Evolutionary conservation across 2,797 vertebrate species (phyloP), one percentile per base, ranked within the genome.

Genomic region (Gorsachius magnificus): DNA sequence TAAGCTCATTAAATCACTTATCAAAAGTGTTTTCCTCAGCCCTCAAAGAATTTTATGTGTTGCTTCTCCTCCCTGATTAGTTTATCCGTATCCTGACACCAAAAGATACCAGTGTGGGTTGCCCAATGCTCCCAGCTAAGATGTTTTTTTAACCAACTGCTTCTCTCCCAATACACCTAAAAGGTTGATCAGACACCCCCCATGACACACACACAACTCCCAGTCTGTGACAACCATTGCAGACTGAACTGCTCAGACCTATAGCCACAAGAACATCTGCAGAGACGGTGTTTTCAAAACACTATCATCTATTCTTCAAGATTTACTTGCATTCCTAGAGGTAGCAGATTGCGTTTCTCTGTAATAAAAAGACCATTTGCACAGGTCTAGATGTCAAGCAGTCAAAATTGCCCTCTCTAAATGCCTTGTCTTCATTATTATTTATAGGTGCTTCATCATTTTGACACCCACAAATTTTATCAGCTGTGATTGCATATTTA

Each of bases 371-470:
- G 60, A 63, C 64, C 83, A 85, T 92, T 96, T 93, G 81, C 89
- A 89, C 60, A n/a, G 66, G 57, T 43, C 92, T 45, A 3, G 1
- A 53, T 93, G 89, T 82, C 51, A 80, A 87, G 88, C 75, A 94
- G 70, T 58, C 80, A 92, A 71, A 95, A 93, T 50, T 93, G 93
- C 75, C 87, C 81, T 78, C 96, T 95, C 68, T 80, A 83, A 96
- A 95, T 87, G 41, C 83, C 93, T 96, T 89, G 75, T 85, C 81
- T 96, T 92, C 93, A 68, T 92, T 79, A 93, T 92, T 96, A 96
- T 96, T 96, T 97, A 93, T 93, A 80, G 93, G 89, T 64, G 15
- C 78, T 96, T 64, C 96, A 96, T 96, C 95, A 92, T 83, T 92
- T 83, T 94, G 93, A 96, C 95, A 96, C 89, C 83, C 81, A 77